These are phyloP conservation scores for Xiphias gladius DNA, from an alignment of 2,113 vertebrate species.

Conservation along the genomic window DNA sequence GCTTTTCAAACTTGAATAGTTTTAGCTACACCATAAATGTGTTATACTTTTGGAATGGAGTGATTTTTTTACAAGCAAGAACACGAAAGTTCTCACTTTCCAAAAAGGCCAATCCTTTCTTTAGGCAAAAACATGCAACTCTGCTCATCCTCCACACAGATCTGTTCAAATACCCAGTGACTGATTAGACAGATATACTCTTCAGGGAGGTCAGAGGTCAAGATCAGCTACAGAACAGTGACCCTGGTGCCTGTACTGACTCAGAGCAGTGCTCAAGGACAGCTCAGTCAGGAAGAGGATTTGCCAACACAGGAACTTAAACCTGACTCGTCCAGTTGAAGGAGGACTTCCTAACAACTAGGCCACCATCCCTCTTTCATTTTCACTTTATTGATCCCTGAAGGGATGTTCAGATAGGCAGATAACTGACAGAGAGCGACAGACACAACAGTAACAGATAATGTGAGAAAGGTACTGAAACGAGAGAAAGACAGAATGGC, in stretches of 20 bases:
- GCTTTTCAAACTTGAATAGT: not conserved
- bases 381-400: conserved; percentile 45
- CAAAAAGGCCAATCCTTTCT: conserved; percentile 28
- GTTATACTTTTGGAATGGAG: not conserved
- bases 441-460: conserved; percentile 26
- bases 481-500: not conserved
- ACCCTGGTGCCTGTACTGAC: conserved; percentile 32
- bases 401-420: conserved; percentile 35
- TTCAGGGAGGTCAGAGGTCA: conserved; percentile 53
- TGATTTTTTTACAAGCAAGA: not conserved
- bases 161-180: conserved; percentile 31
- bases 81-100: conserved; percentile 13
- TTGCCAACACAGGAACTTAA: conserved; percentile 24
- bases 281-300: not conserved
- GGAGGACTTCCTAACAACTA: conserved; percentile 25
- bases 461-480: conserved; percentile 3
- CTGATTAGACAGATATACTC: conserved; percentile 48
- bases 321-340: conserved; percentile 23
- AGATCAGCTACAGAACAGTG: conserved; percentile 50
- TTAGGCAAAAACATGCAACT: conserved; percentile 10
- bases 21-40: not conserved
- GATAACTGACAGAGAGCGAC: conserved; percentile 34
- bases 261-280: conserved; percentile 12
- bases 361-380: conserved; percentile 19
- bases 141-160: conserved; percentile 1